Conservation (phyloP, 2,888 invertebrate species). For the Cryptocephalus moraei region DNA sequence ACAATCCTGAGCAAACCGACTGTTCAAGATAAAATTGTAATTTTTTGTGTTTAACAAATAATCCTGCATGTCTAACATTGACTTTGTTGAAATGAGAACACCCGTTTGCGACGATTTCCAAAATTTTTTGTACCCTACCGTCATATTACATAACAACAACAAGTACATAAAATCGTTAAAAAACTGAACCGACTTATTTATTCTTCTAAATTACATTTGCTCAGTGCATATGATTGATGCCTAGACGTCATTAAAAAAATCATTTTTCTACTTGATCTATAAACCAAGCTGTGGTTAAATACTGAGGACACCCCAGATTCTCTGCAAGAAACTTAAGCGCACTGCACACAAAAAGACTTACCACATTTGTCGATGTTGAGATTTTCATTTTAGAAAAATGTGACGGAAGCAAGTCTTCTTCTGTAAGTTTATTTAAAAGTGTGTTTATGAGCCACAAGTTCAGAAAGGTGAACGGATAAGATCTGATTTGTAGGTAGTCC, state of each 20-base stretch:
- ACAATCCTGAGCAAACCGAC: constrained; percentile 10
- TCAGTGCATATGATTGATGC: neutral
- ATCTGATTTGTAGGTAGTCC: neutral
- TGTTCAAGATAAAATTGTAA: neutral
- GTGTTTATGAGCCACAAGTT: no score
- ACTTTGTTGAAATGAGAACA: constrained; percentile 10
- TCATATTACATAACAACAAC: neutral
- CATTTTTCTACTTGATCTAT: neutral
- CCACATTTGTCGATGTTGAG: neutral
- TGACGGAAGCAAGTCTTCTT: neutral
- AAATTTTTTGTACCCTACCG: constrained; percentile 5
- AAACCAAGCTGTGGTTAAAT: neutral
- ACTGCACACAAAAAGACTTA: neutral
- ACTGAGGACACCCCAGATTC: neutral
- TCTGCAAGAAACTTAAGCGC: neutral
- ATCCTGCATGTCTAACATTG: constrained; percentile 9
- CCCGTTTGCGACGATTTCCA: constrained; percentile 13
- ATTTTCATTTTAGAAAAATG: neutral
- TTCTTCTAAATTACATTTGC: neutral
- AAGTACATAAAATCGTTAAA: neutral
- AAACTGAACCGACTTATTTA: neutral
- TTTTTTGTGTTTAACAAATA: constrained; percentile 9
- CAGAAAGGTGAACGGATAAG: neutral
- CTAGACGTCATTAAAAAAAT: neutral
- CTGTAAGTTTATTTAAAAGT: neutral